These are phyloP conservation scores for Leptoteleia sp. DNA, from an alignment of 1,140 invertebrate genomes.

Conservation along the genomic window DNA sequence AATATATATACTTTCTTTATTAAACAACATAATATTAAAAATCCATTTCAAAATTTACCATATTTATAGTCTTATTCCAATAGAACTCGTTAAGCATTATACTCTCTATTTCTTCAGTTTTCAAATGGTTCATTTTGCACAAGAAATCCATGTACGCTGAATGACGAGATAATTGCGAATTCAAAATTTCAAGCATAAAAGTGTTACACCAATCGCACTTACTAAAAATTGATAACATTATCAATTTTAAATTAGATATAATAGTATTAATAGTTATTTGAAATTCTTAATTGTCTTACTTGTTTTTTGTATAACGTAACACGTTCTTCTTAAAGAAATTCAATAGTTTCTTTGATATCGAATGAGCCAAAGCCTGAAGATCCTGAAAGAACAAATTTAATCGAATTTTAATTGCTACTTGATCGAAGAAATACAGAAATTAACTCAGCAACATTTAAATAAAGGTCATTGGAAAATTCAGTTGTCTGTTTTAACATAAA, in stretches of 20 bases:
- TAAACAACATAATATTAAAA: no score
- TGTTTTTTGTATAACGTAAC: constrained; percentile 11
- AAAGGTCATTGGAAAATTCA: no score
- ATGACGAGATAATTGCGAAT: constrained; percentile 73
- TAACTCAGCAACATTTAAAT: no score
- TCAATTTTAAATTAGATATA: background rate
- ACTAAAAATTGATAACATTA: constrained; percentile 47
- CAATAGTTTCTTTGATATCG: constrained; percentile 63
- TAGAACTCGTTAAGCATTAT: constrained; percentile 69
- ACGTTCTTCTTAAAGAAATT: constrained; percentile 57
- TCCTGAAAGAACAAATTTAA: constrained; percentile 51
- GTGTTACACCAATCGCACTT: constrained; percentile 72
- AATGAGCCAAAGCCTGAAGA: constrained; percentile 61
- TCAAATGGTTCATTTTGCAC: constrained; percentile 68
- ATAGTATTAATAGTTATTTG: background rate
- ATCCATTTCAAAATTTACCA: constrained; percentile 68
- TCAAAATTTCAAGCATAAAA: constrained; percentile 72
- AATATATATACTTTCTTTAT: no score
- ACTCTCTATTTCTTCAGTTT: constrained; percentile 66
- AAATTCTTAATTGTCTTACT: constrained; percentile 43
- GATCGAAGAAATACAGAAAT: no score
- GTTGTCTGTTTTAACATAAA: no score
- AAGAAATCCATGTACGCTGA: constrained; percentile 69
- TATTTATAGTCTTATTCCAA: constrained; percentile 75
- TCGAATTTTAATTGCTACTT: background rate